Evolutionary conservation across 2,113 vertebrate genomes (phyloP).

Genomic region (Urocitellus parryii): DNA sequence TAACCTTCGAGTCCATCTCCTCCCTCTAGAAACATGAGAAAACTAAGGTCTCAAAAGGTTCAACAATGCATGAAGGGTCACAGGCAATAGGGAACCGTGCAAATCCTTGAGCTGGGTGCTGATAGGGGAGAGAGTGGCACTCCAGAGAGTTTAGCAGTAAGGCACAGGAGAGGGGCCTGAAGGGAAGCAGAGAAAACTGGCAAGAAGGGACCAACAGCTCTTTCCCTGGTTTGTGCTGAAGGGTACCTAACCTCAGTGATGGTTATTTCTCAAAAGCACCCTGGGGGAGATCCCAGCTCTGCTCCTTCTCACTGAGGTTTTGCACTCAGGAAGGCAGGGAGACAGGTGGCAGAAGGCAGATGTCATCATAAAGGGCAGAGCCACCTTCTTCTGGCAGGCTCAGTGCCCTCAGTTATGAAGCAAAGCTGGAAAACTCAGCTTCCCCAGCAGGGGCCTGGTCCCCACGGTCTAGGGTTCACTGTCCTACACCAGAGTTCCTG

Average conservation of each 20-base stretch:
- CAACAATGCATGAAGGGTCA: background rate
- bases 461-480: background rate
- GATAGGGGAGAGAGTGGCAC: background rate
- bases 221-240: background rate
- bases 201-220: too few species aligned
- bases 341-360: too few species aligned
- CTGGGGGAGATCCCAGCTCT: background rate
- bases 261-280: background rate
- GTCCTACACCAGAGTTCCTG: background rate
- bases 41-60: background rate
- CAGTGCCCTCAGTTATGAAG: background rate
- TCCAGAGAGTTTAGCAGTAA: background rate
- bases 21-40: background rate
- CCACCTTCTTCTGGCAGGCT: background rate
- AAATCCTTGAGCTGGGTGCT: background rate
- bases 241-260: background rate
- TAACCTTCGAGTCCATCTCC: background rate
- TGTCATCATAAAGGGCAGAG: background rate
- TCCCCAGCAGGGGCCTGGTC: background rate
- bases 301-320: background rate
- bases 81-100: background rate
- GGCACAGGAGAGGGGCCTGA: background rate
- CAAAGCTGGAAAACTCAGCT: background rate
- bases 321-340: background rate
- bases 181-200: slow-evolving; percentile 18